Base-by-base conservation (phyloP, 2,888 invertebrate species). In the Electrophaes corylata region DNA sequence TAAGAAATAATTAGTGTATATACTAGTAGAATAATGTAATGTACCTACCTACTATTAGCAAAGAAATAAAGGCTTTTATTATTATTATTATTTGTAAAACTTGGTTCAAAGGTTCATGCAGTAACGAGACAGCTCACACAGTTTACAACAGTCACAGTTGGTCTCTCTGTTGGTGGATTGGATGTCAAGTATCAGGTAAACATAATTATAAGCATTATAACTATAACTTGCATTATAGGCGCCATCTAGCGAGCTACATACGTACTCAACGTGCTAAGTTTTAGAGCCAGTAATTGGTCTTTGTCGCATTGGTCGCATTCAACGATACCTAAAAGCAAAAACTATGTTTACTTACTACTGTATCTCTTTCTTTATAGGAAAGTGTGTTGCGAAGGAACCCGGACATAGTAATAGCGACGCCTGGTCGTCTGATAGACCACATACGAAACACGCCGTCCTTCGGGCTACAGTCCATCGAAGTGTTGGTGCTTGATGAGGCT, bases 321-420 rank as follows among this genome's bases (percentile, higher is more conserved):
- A n/a, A n/a, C n/a, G 11, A 16, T 20, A 5, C 20, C 5, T 20
- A 5, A 5, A 20, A 4, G 20, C 5, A 1, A 6, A 26, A 6
- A 8, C 26, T 6, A 6, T 26, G 4, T 26, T n/a, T 26, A 29
- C 26, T 29, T 10, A 29, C n/a, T n/a, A n/a, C n/a, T n/a, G n/a
- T 29, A 11, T 37, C 3, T 10, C 19, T 19, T 43, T 43, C 14
- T 3, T 14, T 20, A 4, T 54, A 96, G 93, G 97, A 97, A 92
- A 93, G 93, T 50, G 94, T 96, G n/a, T 84, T 97, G 8, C 93
- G 98, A 18, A 95, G 96, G 70, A 97, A 96, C 79, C 99, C 99
- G 0, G 99, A 99, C 82, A 94, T 99, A 69, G 98, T 99, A 20
- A 98, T 99, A 76, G 99, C 99, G 0, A 99, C 99, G 0, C 99